A percentile compares a stretch with the other conserved stretches of the same genome.
These are phyloP conservation scores for Leptura quadrifasciata DNA, from an alignment of 2,888 invertebrate genomes.

Conservation along the genomic window DNA sequence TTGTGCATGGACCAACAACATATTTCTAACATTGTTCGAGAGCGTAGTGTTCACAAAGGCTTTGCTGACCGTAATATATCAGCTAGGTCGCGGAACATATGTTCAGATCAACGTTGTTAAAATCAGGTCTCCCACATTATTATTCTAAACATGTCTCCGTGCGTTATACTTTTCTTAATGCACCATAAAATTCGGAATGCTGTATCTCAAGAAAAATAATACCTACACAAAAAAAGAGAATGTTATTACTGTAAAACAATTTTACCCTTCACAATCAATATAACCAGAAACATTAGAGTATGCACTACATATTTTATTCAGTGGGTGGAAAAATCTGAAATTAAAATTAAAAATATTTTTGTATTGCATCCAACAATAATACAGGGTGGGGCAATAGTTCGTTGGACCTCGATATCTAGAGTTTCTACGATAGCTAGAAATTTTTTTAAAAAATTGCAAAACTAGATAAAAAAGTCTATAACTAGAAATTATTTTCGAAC, in stretches of 20 bases:
- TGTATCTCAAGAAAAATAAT: conserved; percentile 2
- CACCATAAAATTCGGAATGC: conserved; percentile 28
- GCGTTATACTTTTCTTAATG: conserved; percentile 27
- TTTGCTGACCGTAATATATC: conserved; percentile 58
- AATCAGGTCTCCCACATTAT: conserved; percentile 55
- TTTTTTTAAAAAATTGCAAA: no score
- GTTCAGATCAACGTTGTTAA: conserved; percentile 55
- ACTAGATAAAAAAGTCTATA: no score
- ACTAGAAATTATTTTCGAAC: no score
- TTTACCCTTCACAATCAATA: background rate
- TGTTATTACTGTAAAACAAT: background rate
- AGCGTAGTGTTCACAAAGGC: conserved; percentile 42
- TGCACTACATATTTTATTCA: no score
- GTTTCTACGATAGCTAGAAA: no score
- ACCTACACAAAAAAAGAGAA: background rate
- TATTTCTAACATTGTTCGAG: conserved; percentile 54
- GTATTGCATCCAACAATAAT: no score
- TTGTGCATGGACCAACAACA: conserved; percentile 32
- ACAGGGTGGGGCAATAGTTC: no score
- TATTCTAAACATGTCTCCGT: conserved; percentile 50
- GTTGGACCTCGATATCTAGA: no score
- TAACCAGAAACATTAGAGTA: no score
- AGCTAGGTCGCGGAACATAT: conserved; percentile 55
- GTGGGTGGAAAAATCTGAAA: no score
- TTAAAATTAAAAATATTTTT: no score